These are phyloP conservation scores for Gastrophryne carolinensis DNA, from an alignment of 2,797 vertebrate genomes.

Conservation along the genomic window DNA sequence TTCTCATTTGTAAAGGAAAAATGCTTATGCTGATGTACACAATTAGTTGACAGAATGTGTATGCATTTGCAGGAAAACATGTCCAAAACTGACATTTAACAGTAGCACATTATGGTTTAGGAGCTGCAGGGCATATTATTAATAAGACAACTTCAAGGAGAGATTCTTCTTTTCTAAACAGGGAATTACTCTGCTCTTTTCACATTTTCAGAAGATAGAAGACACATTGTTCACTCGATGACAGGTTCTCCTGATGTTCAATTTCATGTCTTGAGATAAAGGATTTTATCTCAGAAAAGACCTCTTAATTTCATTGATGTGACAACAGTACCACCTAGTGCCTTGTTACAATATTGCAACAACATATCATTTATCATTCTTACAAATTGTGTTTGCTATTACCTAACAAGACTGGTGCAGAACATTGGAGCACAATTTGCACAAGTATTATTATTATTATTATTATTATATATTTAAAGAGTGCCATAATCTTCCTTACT, in stretches of 20 bases:
- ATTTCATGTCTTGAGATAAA: not conserved
- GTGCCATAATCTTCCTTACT: no score
- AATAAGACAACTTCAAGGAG: not conserved
- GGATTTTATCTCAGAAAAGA: not conserved
- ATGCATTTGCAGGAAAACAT: not conserved
- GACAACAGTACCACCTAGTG: constrained; percentile 34
- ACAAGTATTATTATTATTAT: no score
- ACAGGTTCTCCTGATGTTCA: not conserved
- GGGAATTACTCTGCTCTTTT: not conserved
- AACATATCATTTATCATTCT: not conserved
- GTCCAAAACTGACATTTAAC: not conserved
- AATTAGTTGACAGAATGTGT: no score
- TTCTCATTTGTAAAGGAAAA: no score
- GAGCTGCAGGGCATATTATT: not conserved
- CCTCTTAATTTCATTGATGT: constrained; percentile 1
- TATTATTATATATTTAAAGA: no score
- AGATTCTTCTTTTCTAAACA: not conserved
- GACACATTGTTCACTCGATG: not conserved
- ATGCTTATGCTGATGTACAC: no score
- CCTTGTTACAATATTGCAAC: not conserved
- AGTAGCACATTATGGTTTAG: not conserved
- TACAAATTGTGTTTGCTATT: not conserved
- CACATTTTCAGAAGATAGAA: not conserved
- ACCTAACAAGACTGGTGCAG: no score
- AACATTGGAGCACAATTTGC: no score